These are phyloP conservation scores for Oryzias curvinotus DNA, from an alignment of 2,113 vertebrate species.

Conservation along the genomic window DNA sequence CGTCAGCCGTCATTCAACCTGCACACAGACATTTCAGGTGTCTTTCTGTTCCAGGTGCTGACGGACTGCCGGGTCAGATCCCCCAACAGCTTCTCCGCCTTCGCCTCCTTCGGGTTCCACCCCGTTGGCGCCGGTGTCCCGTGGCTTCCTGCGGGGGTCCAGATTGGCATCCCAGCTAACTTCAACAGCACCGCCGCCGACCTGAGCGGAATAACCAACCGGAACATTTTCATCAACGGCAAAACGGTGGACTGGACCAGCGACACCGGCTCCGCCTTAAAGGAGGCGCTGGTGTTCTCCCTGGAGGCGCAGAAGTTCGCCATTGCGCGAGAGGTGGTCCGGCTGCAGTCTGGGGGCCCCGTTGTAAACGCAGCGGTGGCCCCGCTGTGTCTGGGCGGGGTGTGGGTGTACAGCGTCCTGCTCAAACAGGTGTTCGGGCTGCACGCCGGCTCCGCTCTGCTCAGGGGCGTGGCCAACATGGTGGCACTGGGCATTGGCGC, in stretches of 20 bases:
- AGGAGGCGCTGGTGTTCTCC: slow-evolving; percentile 83
- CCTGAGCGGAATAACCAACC: slow-evolving; percentile 73
- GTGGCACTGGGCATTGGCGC: slow-evolving; percentile 72
- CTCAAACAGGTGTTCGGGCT: slow-evolving; percentile 84
- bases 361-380: slow-evolving; percentile 77
- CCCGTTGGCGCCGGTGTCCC: slow-evolving; percentile 88
- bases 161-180: slow-evolving; percentile 87
- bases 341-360: slow-evolving; percentile 76
- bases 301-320: slow-evolving; percentile 86
- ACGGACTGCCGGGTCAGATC: slow-evolving; percentile 73
- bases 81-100: slow-evolving; percentile 74
- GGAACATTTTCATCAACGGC: slow-evolving; percentile 80
- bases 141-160: slow-evolving; percentile 81
- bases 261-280: slow-evolving; percentile 73
- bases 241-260: slow-evolving; percentile 84
- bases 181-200: slow-evolving; percentile 79
- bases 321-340: slow-evolving; percentile 84
- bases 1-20: no score
- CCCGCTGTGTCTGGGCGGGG: slow-evolving; percentile 81
- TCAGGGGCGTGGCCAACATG: slow-evolving; percentile 77
- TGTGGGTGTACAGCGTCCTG: slow-evolving; percentile 76
- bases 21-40: neutral
- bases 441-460: slow-evolving; percentile 67
- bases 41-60: slow-evolving; percentile 69
- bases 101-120: slow-evolving; percentile 88